Conservation (phyloP, 2,113 vertebrate species). For the Gnathonemus echidnorhynchus region DNA sequence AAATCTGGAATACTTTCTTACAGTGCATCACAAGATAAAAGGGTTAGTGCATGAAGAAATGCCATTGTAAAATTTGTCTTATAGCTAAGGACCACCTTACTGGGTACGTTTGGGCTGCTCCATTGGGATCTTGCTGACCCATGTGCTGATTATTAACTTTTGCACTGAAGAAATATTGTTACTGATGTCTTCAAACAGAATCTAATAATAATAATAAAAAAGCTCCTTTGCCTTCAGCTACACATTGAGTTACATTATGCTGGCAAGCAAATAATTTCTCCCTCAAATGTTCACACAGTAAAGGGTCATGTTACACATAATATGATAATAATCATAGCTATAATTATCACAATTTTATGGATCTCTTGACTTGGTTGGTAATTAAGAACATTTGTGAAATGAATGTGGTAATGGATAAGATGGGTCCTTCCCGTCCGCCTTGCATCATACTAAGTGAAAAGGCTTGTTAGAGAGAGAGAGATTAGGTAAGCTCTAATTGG, state of each 20-base stretch:
- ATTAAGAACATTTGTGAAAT: not conserved
- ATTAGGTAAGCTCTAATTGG: not conserved
- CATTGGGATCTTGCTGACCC: not conserved
- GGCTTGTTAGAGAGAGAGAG: not conserved
- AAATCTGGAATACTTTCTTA: too few species aligned
- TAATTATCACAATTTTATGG: not conserved
- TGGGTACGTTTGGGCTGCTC: not conserved
- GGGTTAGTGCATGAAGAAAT: too few species aligned
- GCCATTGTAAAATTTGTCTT: too few species aligned
- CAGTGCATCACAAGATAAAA: too few species aligned
- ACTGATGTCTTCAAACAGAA: not conserved
- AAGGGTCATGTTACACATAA: not conserved
- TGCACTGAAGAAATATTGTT: not conserved
- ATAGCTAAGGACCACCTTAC: too few species aligned
- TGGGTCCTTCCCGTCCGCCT: not conserved
- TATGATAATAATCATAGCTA: not conserved
- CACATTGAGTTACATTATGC: not conserved
- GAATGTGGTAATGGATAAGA: not conserved
- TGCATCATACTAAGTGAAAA: not conserved
- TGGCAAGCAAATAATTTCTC: not conserved
- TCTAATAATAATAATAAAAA: not conserved
- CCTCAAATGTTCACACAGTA: not conserved
- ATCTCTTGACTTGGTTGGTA: not conserved
- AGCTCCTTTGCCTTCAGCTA: not conserved
- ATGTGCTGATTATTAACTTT: not conserved